Base-by-base conservation (phyloP, 2,888 invertebrate species). In the Heterodera filipjevi region DNA sequence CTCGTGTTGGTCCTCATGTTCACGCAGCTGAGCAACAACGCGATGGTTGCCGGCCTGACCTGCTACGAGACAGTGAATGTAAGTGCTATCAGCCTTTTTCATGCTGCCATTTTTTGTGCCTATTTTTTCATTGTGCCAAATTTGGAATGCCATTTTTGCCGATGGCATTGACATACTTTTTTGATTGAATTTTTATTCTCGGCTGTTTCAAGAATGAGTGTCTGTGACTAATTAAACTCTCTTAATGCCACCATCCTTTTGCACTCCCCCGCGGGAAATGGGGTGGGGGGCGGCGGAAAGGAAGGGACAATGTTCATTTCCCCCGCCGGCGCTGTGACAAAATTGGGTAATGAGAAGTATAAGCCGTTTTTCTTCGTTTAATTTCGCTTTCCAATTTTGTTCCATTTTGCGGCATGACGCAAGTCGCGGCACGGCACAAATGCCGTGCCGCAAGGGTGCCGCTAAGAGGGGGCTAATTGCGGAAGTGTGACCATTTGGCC, bases 41-140 rank as follows among this genome's bases (percentile, higher is more conserved):
- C 64, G 14, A 12, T 64, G n/a, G 75, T 75, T 22, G 32, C 64
- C 30, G 75, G 75, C 19, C 35, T 75, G 68, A 59, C 75, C 32
- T 75, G 75, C 68, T 75, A 75, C 68, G 75, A 75, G 30, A 75
- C 75, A 3, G 75, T 75, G 10, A 59, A 64, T 33, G 75, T 75
- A 64, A 75, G 75, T 14, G 2, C 3, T 22, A 6, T 22, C 22
- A 12, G 53, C 46, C 8, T 72, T 39, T 10, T 39, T 22, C 3
- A 22, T 8, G 32, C 1, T 19, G 22, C 44, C 27, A 30, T 8
- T 32, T 30, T 72, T 72, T 22, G 32, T 19, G 19, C 16, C 30
- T 27, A 12, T 10, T 72, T 39, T 10, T 39, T 22, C 3, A 22
- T 8, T 22, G 1, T 19, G 22, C 44, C 27, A 30, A 6, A 5